Conservation (phyloP, 2,797 vertebrate species). For the Neoniphon sammara region DNA sequence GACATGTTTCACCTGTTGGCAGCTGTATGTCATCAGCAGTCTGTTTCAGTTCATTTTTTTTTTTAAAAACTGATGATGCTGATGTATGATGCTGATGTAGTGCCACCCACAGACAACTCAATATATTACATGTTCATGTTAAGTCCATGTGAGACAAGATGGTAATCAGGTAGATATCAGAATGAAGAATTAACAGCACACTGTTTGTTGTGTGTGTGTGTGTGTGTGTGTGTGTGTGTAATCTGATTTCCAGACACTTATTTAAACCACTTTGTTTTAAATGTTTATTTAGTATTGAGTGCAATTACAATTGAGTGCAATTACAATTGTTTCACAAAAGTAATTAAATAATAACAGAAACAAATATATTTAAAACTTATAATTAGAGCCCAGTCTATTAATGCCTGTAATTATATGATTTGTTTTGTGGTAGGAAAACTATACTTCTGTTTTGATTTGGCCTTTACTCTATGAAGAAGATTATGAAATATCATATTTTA, state of each 20-base stretch:
- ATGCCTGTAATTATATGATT: no score
- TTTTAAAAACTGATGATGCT: slow-evolving; percentile 36
- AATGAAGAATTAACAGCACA: slow-evolving; percentile 22
- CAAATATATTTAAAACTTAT: no score
- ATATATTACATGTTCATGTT: slow-evolving; percentile 52
- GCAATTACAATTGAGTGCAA: no score
- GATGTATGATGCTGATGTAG: slow-evolving; percentile 59
- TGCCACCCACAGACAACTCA: slow-evolving; percentile 67
- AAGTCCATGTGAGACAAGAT: slow-evolving; percentile 30
- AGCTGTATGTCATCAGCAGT: neutral
- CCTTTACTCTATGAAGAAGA: no score
- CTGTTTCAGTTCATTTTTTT: neutral
- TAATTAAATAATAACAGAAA: neutral
- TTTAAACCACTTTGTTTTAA: no score
- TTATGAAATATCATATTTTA: no score
- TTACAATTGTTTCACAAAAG: no score
- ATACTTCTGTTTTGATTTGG: no score
- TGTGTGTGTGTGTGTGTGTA: neutral
- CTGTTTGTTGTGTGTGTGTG: neutral
- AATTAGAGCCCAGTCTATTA: no score
- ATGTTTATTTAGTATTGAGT: no score
- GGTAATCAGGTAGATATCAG: slow-evolving; percentile 26
- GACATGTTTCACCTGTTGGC: neutral
- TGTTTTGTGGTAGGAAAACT: no score
- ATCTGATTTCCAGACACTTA: no score